Conservation (phyloP, 2,797 vertebrate species). For the Silurus aristotelis region DNA sequence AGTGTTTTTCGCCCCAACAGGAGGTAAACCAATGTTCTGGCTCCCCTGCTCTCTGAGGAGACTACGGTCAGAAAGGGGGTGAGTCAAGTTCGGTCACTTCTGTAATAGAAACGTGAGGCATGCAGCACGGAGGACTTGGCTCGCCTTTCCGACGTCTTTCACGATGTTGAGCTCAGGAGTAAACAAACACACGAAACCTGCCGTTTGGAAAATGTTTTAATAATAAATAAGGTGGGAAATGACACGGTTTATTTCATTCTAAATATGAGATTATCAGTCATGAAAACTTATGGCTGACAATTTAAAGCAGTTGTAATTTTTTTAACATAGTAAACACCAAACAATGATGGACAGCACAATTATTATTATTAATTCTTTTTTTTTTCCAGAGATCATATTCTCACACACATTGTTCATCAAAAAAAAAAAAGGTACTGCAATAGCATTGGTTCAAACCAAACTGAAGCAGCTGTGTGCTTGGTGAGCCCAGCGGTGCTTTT, state of each 20-base stretch:
- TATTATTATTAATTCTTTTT: conserved; percentile 42
- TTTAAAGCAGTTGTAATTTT: conserved; percentile 76
- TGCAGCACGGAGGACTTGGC: background rate
- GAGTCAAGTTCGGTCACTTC: conserved; percentile 12
- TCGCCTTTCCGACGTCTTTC: background rate
- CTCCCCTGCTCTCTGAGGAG: conserved; percentile 17
- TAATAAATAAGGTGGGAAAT: conserved; percentile 89
- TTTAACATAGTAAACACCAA: conserved; percentile 82
- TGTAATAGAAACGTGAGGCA: conserved; percentile 10
- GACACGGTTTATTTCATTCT: conserved; percentile 73
- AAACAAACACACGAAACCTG: conserved; percentile 26
- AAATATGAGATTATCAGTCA: conserved; percentile 82
- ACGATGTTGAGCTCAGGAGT: background rate
- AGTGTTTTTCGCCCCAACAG: conserved; percentile 6
- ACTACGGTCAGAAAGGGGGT: conserved; percentile 29
- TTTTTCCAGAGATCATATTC: conserved; percentile 68
- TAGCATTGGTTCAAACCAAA: conserved; percentile 40
- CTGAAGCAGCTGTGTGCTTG: conserved; percentile 29
- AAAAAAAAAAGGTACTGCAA: conserved; percentile 42
- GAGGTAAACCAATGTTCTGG: background rate
- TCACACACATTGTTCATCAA: conserved; percentile 48
- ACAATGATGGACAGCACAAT: conserved; percentile 56
- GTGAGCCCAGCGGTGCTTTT: conserved; percentile 18
- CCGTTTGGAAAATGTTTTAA: conserved; percentile 83
- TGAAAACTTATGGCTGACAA: conserved; percentile 85